Percentiles rank a stretch among this genome's conserved stretches.
Conservation (phyloP, 92 coral and sea anemone species). For the Virgularia gustaviana region DNA sequence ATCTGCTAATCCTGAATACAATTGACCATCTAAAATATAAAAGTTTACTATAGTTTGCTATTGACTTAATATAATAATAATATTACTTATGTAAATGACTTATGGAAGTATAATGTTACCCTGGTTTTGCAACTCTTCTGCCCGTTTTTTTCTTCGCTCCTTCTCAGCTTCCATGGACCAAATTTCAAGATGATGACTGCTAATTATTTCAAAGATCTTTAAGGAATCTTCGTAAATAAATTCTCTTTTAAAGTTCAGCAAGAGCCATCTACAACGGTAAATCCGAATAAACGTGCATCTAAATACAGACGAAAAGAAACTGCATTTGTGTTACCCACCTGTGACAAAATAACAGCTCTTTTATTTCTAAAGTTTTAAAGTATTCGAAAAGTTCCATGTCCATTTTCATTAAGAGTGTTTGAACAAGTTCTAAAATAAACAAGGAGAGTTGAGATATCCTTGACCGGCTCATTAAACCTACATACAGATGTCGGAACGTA, state of each 20-base stretch:
- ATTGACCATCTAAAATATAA: conserved; percentile 66
- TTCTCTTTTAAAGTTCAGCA: conserved; percentile 85
- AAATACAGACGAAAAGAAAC: not conserved
- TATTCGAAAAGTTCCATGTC: conserved; percentile 67
- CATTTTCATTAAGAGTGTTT: conserved; percentile 66
- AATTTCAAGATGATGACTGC: conserved; percentile 89
- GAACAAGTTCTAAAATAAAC: conserved; percentile 63
- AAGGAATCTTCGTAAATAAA: conserved; percentile 77
- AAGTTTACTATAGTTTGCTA: no score
- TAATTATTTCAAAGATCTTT: conserved; percentile 86
- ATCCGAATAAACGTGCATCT: not conserved
- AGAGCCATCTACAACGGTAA: conserved; percentile 89
- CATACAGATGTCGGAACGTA: no score
- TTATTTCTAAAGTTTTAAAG: conserved; percentile 65
- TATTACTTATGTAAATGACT: no score
- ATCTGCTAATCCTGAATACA: conserved; percentile 63
- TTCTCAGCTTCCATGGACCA: conserved; percentile 84
- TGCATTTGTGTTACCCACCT: no score
- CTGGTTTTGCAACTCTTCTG: conserved; percentile 71
- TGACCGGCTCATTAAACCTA: no score
- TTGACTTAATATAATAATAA: no score
- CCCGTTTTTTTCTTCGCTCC: conserved; percentile 76
- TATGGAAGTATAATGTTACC: no score
- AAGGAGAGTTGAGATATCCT: no score
- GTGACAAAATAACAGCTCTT: conserved; percentile 87